These are phyloP conservation scores for Uropetala carovei DNA, from an alignment of 2,888 invertebrate species.

Conservation along the genomic window DNA sequence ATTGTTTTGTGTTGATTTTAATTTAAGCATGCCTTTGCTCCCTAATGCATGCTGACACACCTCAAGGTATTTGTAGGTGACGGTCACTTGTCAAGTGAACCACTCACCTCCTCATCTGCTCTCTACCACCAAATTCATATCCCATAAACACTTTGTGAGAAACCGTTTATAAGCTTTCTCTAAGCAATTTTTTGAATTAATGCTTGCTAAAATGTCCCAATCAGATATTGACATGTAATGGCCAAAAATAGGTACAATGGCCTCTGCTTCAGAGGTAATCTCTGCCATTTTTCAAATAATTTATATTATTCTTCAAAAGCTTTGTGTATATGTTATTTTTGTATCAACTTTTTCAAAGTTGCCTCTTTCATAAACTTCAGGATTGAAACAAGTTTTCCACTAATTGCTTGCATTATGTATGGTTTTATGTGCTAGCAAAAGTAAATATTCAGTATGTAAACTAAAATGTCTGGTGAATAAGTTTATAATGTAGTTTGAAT, in stretches of 20 bases:
- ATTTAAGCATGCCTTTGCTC: constrained; percentile 9
- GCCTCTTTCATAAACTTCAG: not conserved
- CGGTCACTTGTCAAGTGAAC: constrained; percentile 31
- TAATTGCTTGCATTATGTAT: constrained; percentile 50
- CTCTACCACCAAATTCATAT: constrained; percentile 60
- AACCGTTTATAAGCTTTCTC: constrained; percentile 35
- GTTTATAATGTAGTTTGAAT: not conserved
- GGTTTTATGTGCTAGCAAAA: constrained; percentile 21
- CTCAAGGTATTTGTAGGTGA: constrained; percentile 53
- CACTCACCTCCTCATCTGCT: constrained; percentile 57
- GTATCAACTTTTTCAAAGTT: not conserved
- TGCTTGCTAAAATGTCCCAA: constrained; percentile 31
- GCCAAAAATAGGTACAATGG: not conserved
- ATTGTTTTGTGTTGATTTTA: not conserved
- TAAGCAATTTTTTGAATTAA: constrained; percentile 12
- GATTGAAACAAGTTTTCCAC: constrained; percentile 4
- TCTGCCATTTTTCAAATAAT: constrained; percentile 33
- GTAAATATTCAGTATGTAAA: constrained; percentile 5
- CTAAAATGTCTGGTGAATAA: constrained; percentile 47
- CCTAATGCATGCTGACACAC: constrained; percentile 28
- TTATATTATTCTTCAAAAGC: not conserved
- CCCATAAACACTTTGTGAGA: constrained; percentile 47
- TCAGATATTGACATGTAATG: not conserved
- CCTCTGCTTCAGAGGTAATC: not conserved
- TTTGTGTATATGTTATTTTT: not conserved